These are phyloP conservation scores for Blastobasis lacticolella DNA, from an alignment of 2,888 invertebrate genomes.

Conservation along the genomic window DNA sequence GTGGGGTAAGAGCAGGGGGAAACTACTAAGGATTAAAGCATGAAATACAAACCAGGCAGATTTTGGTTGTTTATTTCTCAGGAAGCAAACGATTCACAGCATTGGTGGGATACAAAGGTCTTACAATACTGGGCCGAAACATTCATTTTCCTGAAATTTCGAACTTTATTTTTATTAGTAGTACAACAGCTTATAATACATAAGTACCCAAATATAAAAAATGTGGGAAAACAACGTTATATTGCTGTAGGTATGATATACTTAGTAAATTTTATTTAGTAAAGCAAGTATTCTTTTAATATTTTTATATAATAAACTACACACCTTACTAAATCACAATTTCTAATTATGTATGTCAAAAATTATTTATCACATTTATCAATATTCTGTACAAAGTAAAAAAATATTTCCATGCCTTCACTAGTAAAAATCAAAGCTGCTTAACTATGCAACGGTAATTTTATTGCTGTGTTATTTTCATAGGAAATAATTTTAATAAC, in stretches of 20 bases:
- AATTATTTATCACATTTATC: constrained; percentile 70
- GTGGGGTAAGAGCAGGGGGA: no score
- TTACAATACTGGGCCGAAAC: constrained; percentile 67
- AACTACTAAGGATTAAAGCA: no score
- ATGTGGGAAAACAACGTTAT: constrained; percentile 59
- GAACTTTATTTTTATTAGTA: constrained; percentile 46
- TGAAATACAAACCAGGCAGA: constrained; percentile 37
- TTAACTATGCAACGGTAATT: constrained; percentile 35
- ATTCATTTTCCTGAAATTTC: constrained; percentile 51
- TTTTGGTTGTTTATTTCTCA: constrained; percentile 72
- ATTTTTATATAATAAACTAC: constrained; percentile 49
- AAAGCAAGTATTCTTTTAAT: constrained; percentile 56
- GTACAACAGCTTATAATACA: constrained; percentile 65
- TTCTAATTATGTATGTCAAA: constrained; percentile 70
- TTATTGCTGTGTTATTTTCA: not conserved
- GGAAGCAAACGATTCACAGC: constrained; percentile 74
- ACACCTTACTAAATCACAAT: constrained; percentile 72
- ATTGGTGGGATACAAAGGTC: constrained; percentile 71
- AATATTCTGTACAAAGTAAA: constrained; percentile 72
- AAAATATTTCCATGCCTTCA: constrained; percentile 66
- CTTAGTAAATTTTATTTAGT: constrained; percentile 46
- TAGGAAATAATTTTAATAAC: no score
- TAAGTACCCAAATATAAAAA: constrained; percentile 68
- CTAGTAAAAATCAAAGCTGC: constrained; percentile 63
- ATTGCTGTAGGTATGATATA: constrained; percentile 49